Evolutionary conservation across 2,888 invertebrate species (phyloP).

Genomic region (Cerceris ruficornis): DNA sequence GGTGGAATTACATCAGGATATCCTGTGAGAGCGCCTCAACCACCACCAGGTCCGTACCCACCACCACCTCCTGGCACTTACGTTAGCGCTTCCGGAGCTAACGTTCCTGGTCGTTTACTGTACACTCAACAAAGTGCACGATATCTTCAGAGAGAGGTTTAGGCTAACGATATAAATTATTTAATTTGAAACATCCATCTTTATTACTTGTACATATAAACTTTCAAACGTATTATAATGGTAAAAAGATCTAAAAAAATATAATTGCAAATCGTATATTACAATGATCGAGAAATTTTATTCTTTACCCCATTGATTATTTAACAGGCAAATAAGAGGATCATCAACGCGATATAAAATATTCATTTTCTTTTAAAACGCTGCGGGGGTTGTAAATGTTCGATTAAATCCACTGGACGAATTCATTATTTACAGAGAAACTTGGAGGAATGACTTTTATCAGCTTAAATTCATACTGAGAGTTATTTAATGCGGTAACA

Average conservation of each 20-base stretch:
- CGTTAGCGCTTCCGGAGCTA: slow-evolving; percentile 74
- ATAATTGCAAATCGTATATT: slow-evolving; percentile 1
- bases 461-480: no score
- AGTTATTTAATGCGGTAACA: not conserved
- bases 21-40: slow-evolving; percentile 85
- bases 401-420: no score
- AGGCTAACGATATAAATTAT: slow-evolving; percentile 13
- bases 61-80: slow-evolving; percentile 76
- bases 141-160: slow-evolving; percentile 77
- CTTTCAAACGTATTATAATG: not conserved
- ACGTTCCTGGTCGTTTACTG: slow-evolving; percentile 75
- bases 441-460: no score
- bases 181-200: slow-evolving; percentile 16
- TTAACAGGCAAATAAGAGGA: not conserved
- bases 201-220: slow-evolving; percentile 26
- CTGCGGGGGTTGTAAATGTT: no score
- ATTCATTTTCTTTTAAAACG: no score
- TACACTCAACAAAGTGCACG: slow-evolving; percentile 77
- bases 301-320: slow-evolving; percentile 14
- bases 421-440: no score
- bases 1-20: slow-evolving; percentile 93
- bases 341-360: no score
- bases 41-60: slow-evolving; percentile 75
- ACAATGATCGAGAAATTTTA: slow-evolving; percentile 18
- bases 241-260: slow-evolving; percentile 2